These are phyloP conservation scores for Trypoxylon attenuatum DNA, from an alignment of 2,888 invertebrate species.

Conservation along the genomic window DNA sequence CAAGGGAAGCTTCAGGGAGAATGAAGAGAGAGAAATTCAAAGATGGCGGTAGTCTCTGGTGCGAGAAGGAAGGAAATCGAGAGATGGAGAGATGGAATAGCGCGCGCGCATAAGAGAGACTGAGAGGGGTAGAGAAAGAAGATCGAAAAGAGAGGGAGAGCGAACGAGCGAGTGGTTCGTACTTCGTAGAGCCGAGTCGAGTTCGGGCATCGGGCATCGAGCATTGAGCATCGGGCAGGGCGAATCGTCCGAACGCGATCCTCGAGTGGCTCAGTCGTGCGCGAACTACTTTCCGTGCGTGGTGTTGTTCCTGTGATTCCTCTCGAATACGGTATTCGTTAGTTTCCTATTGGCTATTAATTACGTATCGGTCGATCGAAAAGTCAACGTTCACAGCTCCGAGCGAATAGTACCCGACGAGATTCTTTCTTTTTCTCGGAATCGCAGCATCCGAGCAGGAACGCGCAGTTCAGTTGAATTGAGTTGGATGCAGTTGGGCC, in stretches of 20 bases:
- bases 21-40: conserved; percentile 32
- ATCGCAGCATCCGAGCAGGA: too few relatives aligned
- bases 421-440: too few relatives aligned
- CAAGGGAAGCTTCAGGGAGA: background rate
- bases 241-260: conserved; percentile 36
- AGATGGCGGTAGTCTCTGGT: conserved; percentile 44
- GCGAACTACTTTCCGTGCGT: conserved; percentile 44
- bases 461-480: too few relatives aligned
- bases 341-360: too few relatives aligned
- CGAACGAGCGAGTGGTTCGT: background rate
- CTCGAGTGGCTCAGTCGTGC: conserved; percentile 47
- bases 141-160: background rate
- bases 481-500: too few relatives aligned
- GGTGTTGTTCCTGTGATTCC: background rate
- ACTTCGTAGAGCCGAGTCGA: conserved; percentile 14
- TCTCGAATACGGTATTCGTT: too few relatives aligned
- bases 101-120: conserved; percentile 28
- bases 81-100: conserved; percentile 6
- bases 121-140: background rate
- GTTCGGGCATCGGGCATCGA: conserved; percentile 4
- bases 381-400: too few relatives aligned
- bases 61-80: background rate
- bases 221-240: conserved; percentile 14
- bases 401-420: too few relatives aligned
- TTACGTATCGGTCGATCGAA: too few relatives aligned